Evolutionary conservation across 1,140 invertebrate species (phyloP).

Genomic region (Hydropsyche tenuis): DNA sequence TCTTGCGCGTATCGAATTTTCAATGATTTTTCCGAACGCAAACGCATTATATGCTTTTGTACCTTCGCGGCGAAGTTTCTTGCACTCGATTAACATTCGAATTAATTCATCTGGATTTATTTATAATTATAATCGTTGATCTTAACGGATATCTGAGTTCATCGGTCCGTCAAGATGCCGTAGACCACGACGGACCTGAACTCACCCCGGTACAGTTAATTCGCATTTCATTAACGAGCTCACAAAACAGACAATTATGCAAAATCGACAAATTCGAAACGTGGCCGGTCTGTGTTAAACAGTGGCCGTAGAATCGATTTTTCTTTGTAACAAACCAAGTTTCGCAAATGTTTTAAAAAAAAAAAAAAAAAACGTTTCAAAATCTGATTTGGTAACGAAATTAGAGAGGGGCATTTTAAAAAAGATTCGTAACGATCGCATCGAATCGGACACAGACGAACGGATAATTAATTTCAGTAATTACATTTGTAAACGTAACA

Average conservation of each 20-base stretch:
- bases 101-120: conserved; percentile 43
- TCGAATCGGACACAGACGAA: background rate
- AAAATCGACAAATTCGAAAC: conserved; percentile 9
- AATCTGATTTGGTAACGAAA: too few species aligned
- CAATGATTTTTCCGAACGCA: too few species aligned
- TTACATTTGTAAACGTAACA: background rate
- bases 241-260: conserved; percentile 6
- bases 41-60: too few species aligned
- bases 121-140: conserved; percentile 33
- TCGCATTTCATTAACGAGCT: background rate
- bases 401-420: too few species aligned
- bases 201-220: conserved; percentile 17
- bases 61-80: too few species aligned
- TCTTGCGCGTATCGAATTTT: too few species aligned
- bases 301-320: background rate
- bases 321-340: too few species aligned
- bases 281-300: too few species aligned
- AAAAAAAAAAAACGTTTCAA: too few species aligned
- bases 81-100: conserved; percentile 19
- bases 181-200: background rate
- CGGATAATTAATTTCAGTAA: background rate
- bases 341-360: background rate
- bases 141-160: conserved; percentile 35
- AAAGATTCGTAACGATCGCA: too few species aligned
- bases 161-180: conserved; percentile 27